Evolutionary conservation across 2,113 vertebrate species (phyloP).

Genomic region (Saguinus midas): DNA sequence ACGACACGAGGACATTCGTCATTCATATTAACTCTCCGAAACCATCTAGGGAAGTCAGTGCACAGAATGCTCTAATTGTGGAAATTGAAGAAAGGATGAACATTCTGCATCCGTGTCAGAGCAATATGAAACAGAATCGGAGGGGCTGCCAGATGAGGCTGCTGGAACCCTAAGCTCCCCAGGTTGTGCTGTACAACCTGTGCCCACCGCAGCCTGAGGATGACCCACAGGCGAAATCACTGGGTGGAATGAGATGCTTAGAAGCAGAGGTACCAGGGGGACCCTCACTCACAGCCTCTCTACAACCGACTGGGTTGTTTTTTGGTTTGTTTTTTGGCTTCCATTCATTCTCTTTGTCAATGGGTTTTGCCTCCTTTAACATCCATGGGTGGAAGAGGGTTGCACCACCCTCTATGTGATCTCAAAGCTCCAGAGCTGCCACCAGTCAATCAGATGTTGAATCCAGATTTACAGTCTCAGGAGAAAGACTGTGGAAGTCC

Average conservation of each 20-base stretch:
- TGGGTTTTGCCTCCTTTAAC: background rate
- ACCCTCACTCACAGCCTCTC: background rate
- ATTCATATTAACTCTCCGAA: background rate
- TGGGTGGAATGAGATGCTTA: fast-evolving
- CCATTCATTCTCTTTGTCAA: background rate
- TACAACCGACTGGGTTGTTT: background rate
- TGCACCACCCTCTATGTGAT: background rate
- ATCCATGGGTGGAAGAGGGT: background rate
- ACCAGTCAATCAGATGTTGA: background rate
- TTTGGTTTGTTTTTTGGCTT: background rate
- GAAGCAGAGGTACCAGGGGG: background rate
- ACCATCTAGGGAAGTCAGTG: background rate
- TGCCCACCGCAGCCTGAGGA: background rate
- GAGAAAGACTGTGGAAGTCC: background rate
- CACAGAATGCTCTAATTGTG: background rate
- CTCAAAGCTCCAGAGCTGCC: background rate
- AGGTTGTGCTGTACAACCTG: too few relatives aligned
- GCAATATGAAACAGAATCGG: background rate
- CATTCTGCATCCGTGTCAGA: background rate
- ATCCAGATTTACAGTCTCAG: background rate
- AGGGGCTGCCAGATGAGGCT: background rate
- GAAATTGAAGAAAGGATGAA: background rate
- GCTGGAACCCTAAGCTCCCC: background rate
- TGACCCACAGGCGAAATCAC: background rate
- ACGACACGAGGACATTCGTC: background rate